Conservation (phyloP, 2,113 vertebrate genomes). For the Neodontobutis hainanensis region DNA sequence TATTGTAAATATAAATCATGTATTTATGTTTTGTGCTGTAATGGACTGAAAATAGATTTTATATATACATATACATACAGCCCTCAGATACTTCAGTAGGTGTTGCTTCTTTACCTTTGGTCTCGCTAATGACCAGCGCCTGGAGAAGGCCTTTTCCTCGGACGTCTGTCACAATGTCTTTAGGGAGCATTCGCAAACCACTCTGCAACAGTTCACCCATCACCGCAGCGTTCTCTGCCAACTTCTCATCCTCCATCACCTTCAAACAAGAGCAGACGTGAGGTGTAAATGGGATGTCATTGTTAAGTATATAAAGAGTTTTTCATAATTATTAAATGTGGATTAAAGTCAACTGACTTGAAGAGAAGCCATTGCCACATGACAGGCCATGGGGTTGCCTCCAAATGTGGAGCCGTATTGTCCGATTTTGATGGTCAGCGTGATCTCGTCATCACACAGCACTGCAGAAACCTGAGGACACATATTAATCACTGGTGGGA, state of each 20-base stretch:
- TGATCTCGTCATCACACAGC: constrained; percentile 91
- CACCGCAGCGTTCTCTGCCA: constrained; percentile 85
- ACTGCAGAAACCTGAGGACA: constrained; percentile 89
- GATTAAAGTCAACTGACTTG: constrained; percentile 76
- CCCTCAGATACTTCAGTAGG: too few species aligned
- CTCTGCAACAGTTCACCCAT: constrained; percentile 87
- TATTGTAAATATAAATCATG: too few species aligned
- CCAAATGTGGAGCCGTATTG: constrained; percentile 96
- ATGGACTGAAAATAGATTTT: too few species aligned
- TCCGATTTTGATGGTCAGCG: constrained; percentile 94
- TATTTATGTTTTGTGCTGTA: too few species aligned
- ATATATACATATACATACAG: too few species aligned
- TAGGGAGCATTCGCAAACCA: constrained; percentile 90
- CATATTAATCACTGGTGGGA: not conserved
- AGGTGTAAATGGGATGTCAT: too few species aligned
- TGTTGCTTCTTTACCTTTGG: constrained; percentile 82
- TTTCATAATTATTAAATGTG: too few species aligned
- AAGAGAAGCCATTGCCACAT: constrained; percentile 88
- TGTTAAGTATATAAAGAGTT: too few species aligned
- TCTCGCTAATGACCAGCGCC: constrained; percentile 91
- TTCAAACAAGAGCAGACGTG: constrained; percentile 39
- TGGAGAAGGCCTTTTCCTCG: constrained; percentile 93
- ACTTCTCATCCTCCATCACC: constrained; percentile 93
- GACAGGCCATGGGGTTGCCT: constrained; percentile 91
- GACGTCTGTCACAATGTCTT: constrained; percentile 86